Base-by-base conservation (phyloP, 2,888 invertebrate species). In the Meteorus colon region DNA sequence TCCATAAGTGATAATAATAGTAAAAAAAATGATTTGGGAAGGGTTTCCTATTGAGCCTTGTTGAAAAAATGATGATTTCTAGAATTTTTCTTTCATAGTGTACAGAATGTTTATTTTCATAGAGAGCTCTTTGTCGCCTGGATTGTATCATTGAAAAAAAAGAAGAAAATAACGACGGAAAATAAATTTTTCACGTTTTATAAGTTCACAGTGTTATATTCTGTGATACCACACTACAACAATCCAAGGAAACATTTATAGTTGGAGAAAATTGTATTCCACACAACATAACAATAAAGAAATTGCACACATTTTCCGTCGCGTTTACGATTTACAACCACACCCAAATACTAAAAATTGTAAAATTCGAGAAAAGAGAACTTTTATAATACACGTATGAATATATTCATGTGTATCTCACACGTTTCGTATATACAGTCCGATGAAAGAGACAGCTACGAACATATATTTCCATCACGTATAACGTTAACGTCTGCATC, bases 361-460 rank as follows among this genome's bases (percentile, higher is more conserved):
- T 77, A 8, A 55, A 55, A 55, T 78, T 76, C 74, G 69, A 71
- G 73, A 78, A 74, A 72, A 69, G 70, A 80, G 79, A 78, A 78
- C 70, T 79, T 76, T 74, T 73, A 74, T 78, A 69, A 75, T 67
- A 66, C 75, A 51, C 51, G n/a, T 51, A 51, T 51, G n/a, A 4
- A n/a, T 45, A 48, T 48, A 48, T 48, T 4, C 19, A 19, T 19
- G 19, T 55, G n/a, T 19, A 55, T 69, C 73, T 71, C 73, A 68
- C 62, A 74, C 71, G 55, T 67, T 59, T 69, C 59, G 51, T 69
- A 63, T 34, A 41, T 66, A 77, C 70, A 73, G 48, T 65, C 75
- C 78, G 60, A 71, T 80, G 80, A 74, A 78, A 76, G 71, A 73
- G 80, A 79, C 80, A 80, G 78, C 80, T 77, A 79, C 78, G 79